phyloP scores from a whole-genome alignment of 2,888 invertebrate species.

The Drosophila meridionalis region DNA sequence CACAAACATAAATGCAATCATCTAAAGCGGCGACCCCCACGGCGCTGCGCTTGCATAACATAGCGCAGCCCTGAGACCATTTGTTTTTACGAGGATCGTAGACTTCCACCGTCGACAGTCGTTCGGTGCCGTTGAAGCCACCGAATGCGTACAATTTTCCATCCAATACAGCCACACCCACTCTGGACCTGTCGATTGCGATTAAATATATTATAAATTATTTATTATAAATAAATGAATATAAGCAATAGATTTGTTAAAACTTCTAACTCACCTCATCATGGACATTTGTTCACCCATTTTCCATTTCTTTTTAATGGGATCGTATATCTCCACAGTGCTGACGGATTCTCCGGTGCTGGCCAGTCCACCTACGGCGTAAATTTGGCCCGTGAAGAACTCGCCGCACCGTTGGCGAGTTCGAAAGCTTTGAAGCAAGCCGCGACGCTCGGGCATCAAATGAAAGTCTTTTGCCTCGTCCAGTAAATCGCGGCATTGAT shows the following conservation, averaged over 20 bases:
- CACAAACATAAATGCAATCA: slow-evolving; percentile 92
- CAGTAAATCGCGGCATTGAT: slow-evolving; percentile 92
- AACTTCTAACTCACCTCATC: slow-evolving; percentile 84
- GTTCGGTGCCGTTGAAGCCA: slow-evolving; percentile 93
- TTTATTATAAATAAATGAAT: not conserved
- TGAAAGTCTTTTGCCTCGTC: slow-evolving; percentile 96
- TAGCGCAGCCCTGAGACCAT: slow-evolving; percentile 92
- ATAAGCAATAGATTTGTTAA: not conserved
- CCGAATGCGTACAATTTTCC: slow-evolving; percentile 92
- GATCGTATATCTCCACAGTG: slow-evolving; percentile 94
- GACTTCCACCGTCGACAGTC: slow-evolving; percentile 93
- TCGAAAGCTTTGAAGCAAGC: slow-evolving; percentile 90
- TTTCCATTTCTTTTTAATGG: slow-evolving; percentile 89
- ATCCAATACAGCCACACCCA: slow-evolving; percentile 93
- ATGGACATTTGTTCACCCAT: slow-evolving; percentile 93
- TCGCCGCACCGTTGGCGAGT: slow-evolving; percentile 91
- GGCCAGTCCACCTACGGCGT: slow-evolving; percentile 94
- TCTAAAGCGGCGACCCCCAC: slow-evolving; percentile 92
- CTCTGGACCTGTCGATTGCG: slow-evolving; percentile 87
- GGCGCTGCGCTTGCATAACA: slow-evolving; percentile 92
- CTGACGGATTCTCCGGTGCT: slow-evolving; percentile 93
- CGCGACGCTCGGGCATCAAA: slow-evolving; percentile 92
- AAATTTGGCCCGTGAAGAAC: slow-evolving; percentile 91
- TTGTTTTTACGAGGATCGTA: slow-evolving; percentile 90
- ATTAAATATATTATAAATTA: not conserved